A percentile compares a stretch with the other conserved stretches of the same genome.
Evolutionary conservation across 2,888 invertebrate genomes (phyloP).

Genomic region (Boloria selene): DNA sequence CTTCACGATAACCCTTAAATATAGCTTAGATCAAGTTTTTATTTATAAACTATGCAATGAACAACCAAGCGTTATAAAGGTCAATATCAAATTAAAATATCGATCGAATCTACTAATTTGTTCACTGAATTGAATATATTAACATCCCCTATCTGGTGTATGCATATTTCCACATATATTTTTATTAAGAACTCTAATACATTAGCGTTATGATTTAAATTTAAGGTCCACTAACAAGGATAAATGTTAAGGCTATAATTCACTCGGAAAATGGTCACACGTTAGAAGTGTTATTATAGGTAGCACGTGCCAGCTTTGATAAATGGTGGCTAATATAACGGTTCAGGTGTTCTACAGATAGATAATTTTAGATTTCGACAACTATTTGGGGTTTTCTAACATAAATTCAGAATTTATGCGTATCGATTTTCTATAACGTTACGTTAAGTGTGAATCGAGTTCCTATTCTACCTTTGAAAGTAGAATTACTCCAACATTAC

Average conservation of each 20-base stretch:
- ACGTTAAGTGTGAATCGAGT: too few relatives aligned
- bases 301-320: slow-evolving; percentile 34
- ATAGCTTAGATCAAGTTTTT: too few relatives aligned
- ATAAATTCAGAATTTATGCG: neutral
- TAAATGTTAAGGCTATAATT: slow-evolving; percentile 23
- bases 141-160: neutral
- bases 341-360: slow-evolving; percentile 24
- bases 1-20: too few relatives aligned
- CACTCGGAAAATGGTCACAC: slow-evolving; percentile 25
- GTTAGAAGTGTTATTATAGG: slow-evolving; percentile 34
- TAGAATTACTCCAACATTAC: too few relatives aligned
- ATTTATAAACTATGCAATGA: neutral
- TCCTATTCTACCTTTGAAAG: too few relatives aligned
- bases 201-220: slow-evolving; percentile 8
- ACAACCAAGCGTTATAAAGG: neutral
- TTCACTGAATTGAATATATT: slow-evolving; percentile 7
- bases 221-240: slow-evolving; percentile 4
- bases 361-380: slow-evolving; percentile 14
- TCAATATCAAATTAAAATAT: slow-evolving; percentile 9
- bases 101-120: slow-evolving; percentile 8
- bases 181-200: slow-evolving; percentile 14
- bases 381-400: slow-evolving; percentile 6
- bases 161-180: slow-evolving; percentile 9
- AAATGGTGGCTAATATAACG: slow-evolving; percentile 36
- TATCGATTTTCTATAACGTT: too few relatives aligned